phyloP scores from a whole-genome alignment of 2,113 vertebrate genomes.

The Onychostoma macrolepis region DNA sequence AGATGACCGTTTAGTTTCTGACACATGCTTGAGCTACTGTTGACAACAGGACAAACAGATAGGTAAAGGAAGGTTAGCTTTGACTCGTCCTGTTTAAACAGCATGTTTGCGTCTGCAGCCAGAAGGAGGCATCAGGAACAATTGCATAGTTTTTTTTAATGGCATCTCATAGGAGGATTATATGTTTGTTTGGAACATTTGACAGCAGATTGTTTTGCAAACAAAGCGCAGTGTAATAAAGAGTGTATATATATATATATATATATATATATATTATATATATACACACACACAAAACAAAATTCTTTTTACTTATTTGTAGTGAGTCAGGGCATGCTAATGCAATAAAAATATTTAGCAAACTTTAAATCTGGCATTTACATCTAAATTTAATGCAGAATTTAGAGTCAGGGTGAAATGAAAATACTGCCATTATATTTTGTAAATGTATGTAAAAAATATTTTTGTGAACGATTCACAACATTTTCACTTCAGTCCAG shows the following conservation, averaged over 20 bases:
- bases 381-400: no score
- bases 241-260: not conserved
- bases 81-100: not conserved
- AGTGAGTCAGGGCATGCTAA: no score
- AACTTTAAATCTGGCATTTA: no score
- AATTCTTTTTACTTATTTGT: no score
- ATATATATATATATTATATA: no score
- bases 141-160: not conserved
- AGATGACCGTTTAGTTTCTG: not conserved
- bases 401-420: no score
- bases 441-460: not conserved
- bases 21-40: not conserved
- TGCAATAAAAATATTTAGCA: no score
- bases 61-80: not conserved
- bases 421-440: not conserved
- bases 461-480: no score
- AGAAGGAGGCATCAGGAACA: not conserved
- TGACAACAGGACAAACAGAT: not conserved
- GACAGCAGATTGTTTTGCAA: not conserved
- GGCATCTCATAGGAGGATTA: not conserved
- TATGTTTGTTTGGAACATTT: not conserved
- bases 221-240: not conserved
- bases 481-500: no score
- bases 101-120: not conserved
- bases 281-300: no score